phyloP scores from a whole-genome alignment of 2,797 vertebrate genomes.

The Tarsius wallacei region DNA sequence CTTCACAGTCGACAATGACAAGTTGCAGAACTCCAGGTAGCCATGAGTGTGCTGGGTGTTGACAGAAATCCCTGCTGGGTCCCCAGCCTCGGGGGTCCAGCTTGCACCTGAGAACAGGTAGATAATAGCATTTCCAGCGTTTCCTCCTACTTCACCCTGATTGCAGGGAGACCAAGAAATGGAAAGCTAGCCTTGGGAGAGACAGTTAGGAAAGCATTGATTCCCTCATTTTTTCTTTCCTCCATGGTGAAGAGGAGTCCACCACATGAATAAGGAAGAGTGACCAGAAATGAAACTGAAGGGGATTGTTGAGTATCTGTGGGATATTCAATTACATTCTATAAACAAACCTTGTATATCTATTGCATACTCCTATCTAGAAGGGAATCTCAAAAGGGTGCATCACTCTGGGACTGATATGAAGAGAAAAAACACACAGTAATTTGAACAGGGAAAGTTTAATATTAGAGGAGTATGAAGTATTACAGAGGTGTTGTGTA shows the following conservation, averaged over 20 bases:
- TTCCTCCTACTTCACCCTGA: background rate
- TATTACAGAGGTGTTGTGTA: background rate
- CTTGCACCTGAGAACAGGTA: background rate
- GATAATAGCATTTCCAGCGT: background rate
- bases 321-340: background rate
- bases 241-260: background rate
- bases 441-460: conserved; percentile 19
- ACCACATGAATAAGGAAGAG: background rate
- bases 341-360: background rate
- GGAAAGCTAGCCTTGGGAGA: background rate
- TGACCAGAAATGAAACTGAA: background rate
- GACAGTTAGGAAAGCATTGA: background rate
- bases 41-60: background rate
- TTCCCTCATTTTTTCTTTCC: background rate
- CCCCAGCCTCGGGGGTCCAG: background rate
- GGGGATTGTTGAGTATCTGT: background rate
- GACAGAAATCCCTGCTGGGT: background rate
- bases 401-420: background rate
- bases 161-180: background rate
- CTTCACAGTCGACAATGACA: background rate
- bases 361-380: background rate
- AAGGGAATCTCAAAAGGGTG: background rate
- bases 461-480: background rate
- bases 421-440: background rate
- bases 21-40: background rate